These are phyloP conservation scores for Hypomecis atomaria DNA, from an alignment of 2,888 invertebrate species.

Conservation along the genomic window DNA sequence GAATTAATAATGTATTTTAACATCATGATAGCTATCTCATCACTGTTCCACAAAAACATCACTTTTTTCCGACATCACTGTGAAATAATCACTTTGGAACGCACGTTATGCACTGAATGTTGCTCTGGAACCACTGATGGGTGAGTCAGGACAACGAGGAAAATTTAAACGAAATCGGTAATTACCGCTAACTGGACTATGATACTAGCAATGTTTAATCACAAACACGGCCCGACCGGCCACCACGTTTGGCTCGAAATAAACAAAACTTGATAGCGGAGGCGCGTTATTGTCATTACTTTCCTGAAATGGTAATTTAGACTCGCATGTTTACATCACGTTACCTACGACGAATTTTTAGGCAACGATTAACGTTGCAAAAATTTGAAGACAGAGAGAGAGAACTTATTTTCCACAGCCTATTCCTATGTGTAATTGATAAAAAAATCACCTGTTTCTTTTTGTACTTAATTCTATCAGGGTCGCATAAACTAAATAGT, in stretches of 20 bases:
- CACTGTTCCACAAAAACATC: constrained; percentile 59
- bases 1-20: constrained; percentile 60
- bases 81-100: constrained; percentile 17
- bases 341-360: too few relatives aligned
- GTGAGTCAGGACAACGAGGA: constrained; percentile 70
- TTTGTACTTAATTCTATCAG: too few relatives aligned
- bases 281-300: neutral
- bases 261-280: constrained; percentile 29
- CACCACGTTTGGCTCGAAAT: constrained; percentile 51
- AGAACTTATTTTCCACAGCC: too few relatives aligned
- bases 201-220: constrained; percentile 59
- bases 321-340: too few relatives aligned
- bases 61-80: constrained; percentile 46
- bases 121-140: constrained; percentile 44
- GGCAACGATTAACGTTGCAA: too few relatives aligned
- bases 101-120: constrained; percentile 20
- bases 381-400: too few relatives aligned
- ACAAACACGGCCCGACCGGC: constrained; percentile 53
- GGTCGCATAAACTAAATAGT: too few relatives aligned
- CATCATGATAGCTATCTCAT: constrained; percentile 60
- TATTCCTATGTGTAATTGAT: too few relatives aligned
- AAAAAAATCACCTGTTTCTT: too few relatives aligned
- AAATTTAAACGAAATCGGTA: constrained; percentile 72
- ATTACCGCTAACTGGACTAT: constrained; percentile 64
- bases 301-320: neutral